Base-by-base conservation (phyloP, 2,113 vertebrate genomes). In the Psilopsiagon aymara region DNA sequence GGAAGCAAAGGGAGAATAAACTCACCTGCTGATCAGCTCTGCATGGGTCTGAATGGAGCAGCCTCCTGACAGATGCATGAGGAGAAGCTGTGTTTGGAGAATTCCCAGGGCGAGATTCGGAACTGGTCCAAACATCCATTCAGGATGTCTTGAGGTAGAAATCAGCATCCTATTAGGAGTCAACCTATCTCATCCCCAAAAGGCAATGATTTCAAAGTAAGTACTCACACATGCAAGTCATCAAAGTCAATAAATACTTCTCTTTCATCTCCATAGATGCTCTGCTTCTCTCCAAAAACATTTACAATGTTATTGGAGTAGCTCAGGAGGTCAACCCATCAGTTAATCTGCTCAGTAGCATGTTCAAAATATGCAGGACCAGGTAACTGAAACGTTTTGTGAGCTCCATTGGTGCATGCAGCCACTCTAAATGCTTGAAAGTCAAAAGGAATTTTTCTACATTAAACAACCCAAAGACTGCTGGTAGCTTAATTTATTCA, bases 11-110 rank as follows among this genome's bases (percentile, higher is more conserved):
- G 35, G 70, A 75, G 31, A 33, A 51, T 43, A 20, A 75, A 64
- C 5, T 53, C 25, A 8, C 46, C 31, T 62, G 51, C 9, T 0
- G 0, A 29, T 20, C 2, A 1, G 41, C 1, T 0, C 41, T 31
- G 17, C 13, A 0, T 1, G 7, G 86, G 41, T 19, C n/a, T 6
- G 19, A 11, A 31, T 10, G 19, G 35, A 68, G 21, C 0, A 0
- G 27, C 19, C 55, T 69, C 15, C 27, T 5, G 15, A 41, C 27
- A 27, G 13, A 66, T 37, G 39, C 0, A 0, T 1, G 1, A 69
- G 79, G 64, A 55, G 63, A 49, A 52, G n/a, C 16, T 33, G 27
- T 7, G 62, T 59, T 31, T n/a, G 47, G 67, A 47, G 24, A 17
- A 11, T 31, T 16, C 71, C 66, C 53, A 44, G 31, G 37, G 29